Evolutionary conservation across 2,888 invertebrate species (phyloP), one percentile per base, ranked within the genome.

Genomic region (Augiades crinisus): DNA sequence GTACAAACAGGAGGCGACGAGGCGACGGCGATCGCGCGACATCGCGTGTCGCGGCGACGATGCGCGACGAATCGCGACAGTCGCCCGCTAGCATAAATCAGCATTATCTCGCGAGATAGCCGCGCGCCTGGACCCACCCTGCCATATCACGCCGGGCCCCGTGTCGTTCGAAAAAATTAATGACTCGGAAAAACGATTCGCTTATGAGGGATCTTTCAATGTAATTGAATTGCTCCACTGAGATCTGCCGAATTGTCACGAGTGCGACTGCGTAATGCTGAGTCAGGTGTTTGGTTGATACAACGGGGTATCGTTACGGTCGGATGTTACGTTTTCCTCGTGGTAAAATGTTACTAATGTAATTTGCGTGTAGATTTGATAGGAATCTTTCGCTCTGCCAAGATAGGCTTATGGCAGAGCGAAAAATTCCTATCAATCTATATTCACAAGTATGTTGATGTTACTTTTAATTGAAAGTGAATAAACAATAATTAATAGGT

Each of bases 111-210:
- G 79, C 80, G 85, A 89, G 89, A 89, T 89, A 89, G 86, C 87
- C 88, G 77, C 78, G 77, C 77, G 73, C 75, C 73, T 55, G 62
- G 64, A 59, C 63, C 64, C 62, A 57, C 64, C 65, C 66, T 58
- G 82, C 80, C 82, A 74, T 87, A 88, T 86, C 88, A 78, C 80
- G 80, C 80, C 72, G 71, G 71, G 78, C 78, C 83, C 81, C 75
- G 85, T 87, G 86, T 86, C 89, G 87, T 88, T 89, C 79, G 84
- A 86, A 89, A 88, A 89, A 89, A 87, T 89, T 89, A 88, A 89
- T 89, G 89, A 86, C 87, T 78, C 85, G 89, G 89, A 89, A 89
- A 89, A 89, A 88, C 88, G 89, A 88, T 88, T 87, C 89, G 87
- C 88, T 89, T 89, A 89, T 89, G 89, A 89, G 88, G 87, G 89